Percentiles rank a stretch among this genome's conserved stretches.
phyloP scores from a whole-genome alignment of 1,140 invertebrate species.

The Sycobia sp. region DNA sequence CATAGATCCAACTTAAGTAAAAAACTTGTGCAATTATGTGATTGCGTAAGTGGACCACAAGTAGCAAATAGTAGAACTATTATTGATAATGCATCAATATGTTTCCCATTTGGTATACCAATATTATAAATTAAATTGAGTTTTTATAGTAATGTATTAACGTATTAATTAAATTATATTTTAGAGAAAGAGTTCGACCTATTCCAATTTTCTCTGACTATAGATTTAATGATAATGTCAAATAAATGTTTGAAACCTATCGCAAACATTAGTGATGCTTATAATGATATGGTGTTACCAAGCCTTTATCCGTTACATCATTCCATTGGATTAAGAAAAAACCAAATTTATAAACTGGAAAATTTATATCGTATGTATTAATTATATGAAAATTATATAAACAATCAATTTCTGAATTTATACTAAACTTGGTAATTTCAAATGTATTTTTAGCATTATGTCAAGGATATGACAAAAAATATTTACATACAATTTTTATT shows the following conservation, averaged over 20 bases:
- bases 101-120: constrained; percentile 40
- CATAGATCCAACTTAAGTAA: constrained; percentile 72
- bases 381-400: neutral
- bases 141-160: too few relatives aligned
- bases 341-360: constrained; percentile 68
- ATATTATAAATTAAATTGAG: too few relatives aligned
- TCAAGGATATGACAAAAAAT: constrained; percentile 54
- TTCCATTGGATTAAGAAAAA: constrained; percentile 69
- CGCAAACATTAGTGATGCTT: constrained; percentile 48
- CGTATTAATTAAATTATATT: constrained; percentile 1
- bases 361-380: constrained; percentile 74
- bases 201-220: constrained; percentile 68
- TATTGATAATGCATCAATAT: constrained; percentile 63
- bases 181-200: constrained; percentile 67
- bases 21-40: constrained; percentile 74
- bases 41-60: constrained; percentile 65
- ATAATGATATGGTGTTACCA: constrained; percentile 63
- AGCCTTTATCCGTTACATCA: constrained; percentile 74
- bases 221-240: constrained; percentile 71
- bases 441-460: constrained; percentile 61
- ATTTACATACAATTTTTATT: constrained; percentile 76
- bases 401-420: neutral
- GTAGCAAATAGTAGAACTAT: constrained; percentile 64
- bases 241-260: constrained; percentile 66
- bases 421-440: neutral